Percentiles rank a stretch among this genome's conserved stretches.
phyloP scores from a whole-genome alignment of 2,113 vertebrate genomes.

The Chinchilla lanigera region DNA sequence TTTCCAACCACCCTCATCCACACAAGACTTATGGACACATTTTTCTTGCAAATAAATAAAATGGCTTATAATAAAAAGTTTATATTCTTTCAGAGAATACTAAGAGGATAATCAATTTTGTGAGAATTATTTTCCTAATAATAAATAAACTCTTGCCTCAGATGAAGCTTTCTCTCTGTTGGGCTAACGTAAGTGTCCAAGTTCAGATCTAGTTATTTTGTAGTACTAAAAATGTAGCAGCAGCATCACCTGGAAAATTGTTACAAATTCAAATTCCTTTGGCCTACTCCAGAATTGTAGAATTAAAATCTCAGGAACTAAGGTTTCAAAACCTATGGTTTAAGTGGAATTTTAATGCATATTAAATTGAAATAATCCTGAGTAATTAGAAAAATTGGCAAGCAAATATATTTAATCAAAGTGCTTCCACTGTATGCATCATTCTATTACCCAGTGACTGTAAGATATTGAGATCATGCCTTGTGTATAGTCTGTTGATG shows the following conservation, averaged over 20 bases:
- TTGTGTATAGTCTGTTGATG: background rate
- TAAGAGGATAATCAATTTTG: constrained; percentile 6
- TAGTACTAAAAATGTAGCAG: background rate
- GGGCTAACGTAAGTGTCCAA: background rate
- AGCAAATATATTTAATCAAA: background rate
- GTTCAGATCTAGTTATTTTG: constrained; percentile 36
- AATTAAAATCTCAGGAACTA: background rate
- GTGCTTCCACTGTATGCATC: background rate
- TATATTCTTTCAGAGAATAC: background rate
- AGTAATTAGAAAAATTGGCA: background rate
- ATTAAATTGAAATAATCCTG: background rate
- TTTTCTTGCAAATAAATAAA: background rate
- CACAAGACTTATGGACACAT: background rate
- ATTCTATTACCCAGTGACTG: background rate
- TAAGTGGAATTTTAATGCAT: background rate
- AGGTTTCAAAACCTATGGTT: background rate
- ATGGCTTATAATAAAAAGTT: background rate
- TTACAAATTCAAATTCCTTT: background rate
- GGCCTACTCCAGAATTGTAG: background rate
- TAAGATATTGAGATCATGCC: background rate
- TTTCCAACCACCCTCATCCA: background rate
- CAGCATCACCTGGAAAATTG: background rate
- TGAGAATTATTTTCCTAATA: background rate
- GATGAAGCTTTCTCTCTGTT: background rate
- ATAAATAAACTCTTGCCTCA: background rate